These are phyloP conservation scores for Steinernema carpocapsae DNA, from an alignment of 2,888 invertebrate species.

Conservation along the genomic window DNA sequence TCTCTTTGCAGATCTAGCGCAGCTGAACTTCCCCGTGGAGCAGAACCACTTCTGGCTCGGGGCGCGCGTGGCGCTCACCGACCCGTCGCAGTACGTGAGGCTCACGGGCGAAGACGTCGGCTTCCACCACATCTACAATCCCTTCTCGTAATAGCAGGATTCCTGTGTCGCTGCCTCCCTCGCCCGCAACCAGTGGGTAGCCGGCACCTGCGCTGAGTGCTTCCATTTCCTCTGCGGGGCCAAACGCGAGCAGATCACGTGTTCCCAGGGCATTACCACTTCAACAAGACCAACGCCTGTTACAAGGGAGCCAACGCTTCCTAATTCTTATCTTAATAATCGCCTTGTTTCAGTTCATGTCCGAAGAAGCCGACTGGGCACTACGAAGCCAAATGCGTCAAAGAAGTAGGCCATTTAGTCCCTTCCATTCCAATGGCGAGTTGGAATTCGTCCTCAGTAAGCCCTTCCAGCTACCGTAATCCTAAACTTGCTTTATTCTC, in stretches of 20 bases:
- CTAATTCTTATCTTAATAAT: background rate
- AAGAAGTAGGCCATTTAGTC: background rate
- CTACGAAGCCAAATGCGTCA: conserved; percentile 10
- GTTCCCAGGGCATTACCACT: conserved; percentile 10
- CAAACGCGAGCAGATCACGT: conserved; percentile 21
- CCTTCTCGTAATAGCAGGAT: background rate
- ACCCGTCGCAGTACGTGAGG: conserved; percentile 32
- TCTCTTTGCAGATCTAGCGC: background rate
- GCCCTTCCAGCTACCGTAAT: background rate
- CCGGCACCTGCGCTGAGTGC: conserved; percentile 10
- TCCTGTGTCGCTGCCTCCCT: conserved; percentile 7
- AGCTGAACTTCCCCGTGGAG: conserved; percentile 24
- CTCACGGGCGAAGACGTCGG: conserved; percentile 26
- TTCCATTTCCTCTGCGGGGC: conserved; percentile 24
- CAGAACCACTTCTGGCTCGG: conserved; percentile 25
- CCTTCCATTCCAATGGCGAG: conserved; percentile 12
- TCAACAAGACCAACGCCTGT: conserved; percentile 30
- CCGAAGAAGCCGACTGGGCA: conserved; percentile 20
- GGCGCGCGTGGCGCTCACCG: background rate
- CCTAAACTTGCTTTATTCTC: background rate
- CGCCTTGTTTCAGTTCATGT: background rate
- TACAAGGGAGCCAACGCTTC: background rate
- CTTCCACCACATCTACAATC: conserved; percentile 27
- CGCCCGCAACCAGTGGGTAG: conserved; percentile 26
- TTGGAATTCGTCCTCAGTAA: background rate